phyloP scores from a whole-genome alignment of 2,113 vertebrate species.

The Hippocampus barbouri region DNA sequence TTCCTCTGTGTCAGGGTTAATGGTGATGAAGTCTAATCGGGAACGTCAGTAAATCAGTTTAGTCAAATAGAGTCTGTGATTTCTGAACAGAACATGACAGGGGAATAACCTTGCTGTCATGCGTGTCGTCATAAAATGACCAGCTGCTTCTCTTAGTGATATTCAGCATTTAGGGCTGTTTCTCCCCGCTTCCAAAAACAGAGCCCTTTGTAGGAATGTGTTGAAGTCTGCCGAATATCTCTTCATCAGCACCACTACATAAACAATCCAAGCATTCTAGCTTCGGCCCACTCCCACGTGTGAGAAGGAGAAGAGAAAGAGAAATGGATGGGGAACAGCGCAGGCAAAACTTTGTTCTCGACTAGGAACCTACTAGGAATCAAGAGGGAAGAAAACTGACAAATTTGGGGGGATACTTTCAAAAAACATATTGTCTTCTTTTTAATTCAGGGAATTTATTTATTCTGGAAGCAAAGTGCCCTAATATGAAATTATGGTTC shows the following conservation, averaged over 20 bases:
- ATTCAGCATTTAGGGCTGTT: slow-evolving; percentile 41
- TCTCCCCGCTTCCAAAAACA: slow-evolving; percentile 56
- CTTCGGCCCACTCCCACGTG: slow-evolving; percentile 42
- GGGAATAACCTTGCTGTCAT: slow-evolving; percentile 26
- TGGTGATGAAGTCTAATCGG: slow-evolving; percentile 15
- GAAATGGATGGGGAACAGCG: slow-evolving; percentile 4
- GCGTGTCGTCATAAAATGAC: slow-evolving; percentile 34
- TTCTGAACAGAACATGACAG: slow-evolving; percentile 1
- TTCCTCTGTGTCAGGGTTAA: not conserved
- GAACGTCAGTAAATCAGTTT: slow-evolving; percentile 7
- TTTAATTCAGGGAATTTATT: not conserved
- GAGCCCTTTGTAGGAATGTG: slow-evolving; percentile 55
- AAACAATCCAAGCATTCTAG: slow-evolving; percentile 56
- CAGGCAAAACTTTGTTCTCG: slow-evolving; percentile 8
- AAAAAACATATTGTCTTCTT: not conserved
- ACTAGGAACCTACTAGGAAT: not conserved
- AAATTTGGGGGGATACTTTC: not conserved
- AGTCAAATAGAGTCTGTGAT: slow-evolving; percentile 15
- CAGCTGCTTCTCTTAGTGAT: slow-evolving; percentile 48
- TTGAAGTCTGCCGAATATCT: slow-evolving; percentile 60
- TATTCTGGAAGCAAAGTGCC: not conserved
- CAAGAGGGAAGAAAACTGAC: not conserved
- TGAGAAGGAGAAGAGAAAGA: slow-evolving; percentile 28
- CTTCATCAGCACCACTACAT: slow-evolving; percentile 55
- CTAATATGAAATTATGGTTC: not conserved